Evolutionary conservation across 1,140 invertebrate genomes (phyloP), one percentile per base, ranked within the genome.

Genomic region (Drosophila rhopaloa): DNA sequence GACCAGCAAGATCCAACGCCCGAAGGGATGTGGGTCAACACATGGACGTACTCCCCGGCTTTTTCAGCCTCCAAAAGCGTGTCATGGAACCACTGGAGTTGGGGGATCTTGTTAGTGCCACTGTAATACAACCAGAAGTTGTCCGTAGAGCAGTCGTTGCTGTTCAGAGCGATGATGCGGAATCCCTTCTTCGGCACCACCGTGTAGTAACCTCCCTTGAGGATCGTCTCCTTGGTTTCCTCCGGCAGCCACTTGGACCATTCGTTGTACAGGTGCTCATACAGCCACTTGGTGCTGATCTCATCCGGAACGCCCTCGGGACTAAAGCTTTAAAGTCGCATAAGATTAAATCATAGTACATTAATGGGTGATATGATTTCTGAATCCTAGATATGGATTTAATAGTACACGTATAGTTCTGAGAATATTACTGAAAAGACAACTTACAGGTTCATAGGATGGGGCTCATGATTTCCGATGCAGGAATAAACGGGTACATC

Each of bases 401-500:
- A 53, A 11, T 44, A 1, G 14, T 7, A 5, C 9, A 16, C 14
- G 13, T 53, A 7, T 35, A 37, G 11, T 3, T 37, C 9, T 9
- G 1, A 14, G n/a, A 0, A 24, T 4, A 24, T 24, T 24, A 24
- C 24, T 24, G 2, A 24, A 24, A 24, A 3, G 43, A 16, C 4
- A 19, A 93, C 94, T 95, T 93, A 97, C 96, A 95, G 94, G 93
- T 98, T 98, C 5, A 97, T 93, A 4, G 97, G 97, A 93, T 97
- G 95, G 43, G 96, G 94, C 93, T 99, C 98, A 80, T 99, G 98
- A 91, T 99, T 99, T 46, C 97, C 97, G 46, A 98, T 92, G 50
- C 95, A 94, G 4, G 96, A 95, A 89, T 95, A 95, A 2, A 98
- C 93, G 1, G 94, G 93, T 27, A 94, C 95, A 48, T 95, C 93